Evolutionary conservation across 2,113 vertebrate species (phyloP).

Genomic region (Clinocottus analis): DNA sequence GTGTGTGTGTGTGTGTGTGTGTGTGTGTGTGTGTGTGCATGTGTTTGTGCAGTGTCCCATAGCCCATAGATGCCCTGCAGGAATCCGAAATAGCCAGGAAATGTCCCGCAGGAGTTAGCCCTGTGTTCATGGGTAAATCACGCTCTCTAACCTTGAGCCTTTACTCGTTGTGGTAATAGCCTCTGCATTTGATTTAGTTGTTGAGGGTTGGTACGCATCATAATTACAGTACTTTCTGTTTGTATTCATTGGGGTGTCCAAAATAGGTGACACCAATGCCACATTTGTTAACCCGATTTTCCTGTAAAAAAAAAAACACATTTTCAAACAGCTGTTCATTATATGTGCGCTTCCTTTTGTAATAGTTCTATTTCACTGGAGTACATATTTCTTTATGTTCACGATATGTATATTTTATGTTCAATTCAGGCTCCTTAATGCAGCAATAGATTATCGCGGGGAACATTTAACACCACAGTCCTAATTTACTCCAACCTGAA

Average conservation of each 20-base stretch:
- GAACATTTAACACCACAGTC: conserved; percentile 13
- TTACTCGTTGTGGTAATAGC: conserved; percentile 19
- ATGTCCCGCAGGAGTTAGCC: conserved; percentile 40
- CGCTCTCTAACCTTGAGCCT: conserved; percentile 6
- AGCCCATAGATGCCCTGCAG: conserved; percentile 17
- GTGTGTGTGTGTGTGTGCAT: conserved; percentile 7
- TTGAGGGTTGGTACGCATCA: not conserved
- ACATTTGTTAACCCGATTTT: not conserved
- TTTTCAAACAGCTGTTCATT: not conserved
- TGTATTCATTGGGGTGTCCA: not conserved
- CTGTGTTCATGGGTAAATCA: conserved; percentile 22
- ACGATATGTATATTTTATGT: not conserved
- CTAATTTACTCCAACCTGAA: conserved; percentile 4
- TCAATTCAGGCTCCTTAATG: not conserved
- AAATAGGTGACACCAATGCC: not conserved
- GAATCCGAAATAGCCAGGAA: conserved; percentile 32
- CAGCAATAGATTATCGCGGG: not conserved
- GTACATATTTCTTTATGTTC: not conserved
- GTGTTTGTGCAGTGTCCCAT: not conserved
- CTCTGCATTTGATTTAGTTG: conserved; percentile 21
- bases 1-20: not conserved
- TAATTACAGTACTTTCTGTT: not conserved
- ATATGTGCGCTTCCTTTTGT: not conserved
- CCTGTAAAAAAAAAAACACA: not conserved
- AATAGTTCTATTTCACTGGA: not conserved